These are phyloP conservation scores for Agrochola lychnidis DNA, from an alignment of 2,888 invertebrate species.

Conservation along the genomic window DNA sequence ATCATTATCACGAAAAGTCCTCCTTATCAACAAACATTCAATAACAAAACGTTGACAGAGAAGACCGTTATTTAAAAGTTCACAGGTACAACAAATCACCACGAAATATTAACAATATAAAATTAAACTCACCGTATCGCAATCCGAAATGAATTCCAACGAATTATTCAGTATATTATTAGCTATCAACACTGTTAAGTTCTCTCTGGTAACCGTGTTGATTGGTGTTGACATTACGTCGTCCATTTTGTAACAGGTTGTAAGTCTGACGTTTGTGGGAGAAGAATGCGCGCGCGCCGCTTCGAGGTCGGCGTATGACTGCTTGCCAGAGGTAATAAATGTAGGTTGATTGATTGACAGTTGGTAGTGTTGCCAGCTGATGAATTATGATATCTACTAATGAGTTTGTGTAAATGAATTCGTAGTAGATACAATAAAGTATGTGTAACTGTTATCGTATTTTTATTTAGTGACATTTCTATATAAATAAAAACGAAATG, in stretches of 20 bases:
- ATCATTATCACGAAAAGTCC: background rate
- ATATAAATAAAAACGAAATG: no score
- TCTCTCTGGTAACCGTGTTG: conserved; percentile 79
- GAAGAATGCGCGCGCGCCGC: conserved; percentile 25
- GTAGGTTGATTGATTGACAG: no score
- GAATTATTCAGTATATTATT: conserved; percentile 82
- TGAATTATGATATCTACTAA: conserved; percentile 14
- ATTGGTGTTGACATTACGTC: conserved; percentile 77
- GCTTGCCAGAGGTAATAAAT: conserved; percentile 35
- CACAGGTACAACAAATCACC: background rate
- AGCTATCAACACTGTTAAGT: conserved; percentile 77
- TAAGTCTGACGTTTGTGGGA: background rate
- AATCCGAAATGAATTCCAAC: conserved; percentile 76
- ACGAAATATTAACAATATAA: background rate
- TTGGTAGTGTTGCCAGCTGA: conserved; percentile 30
- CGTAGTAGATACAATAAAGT: background rate
- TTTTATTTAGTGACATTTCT: background rate
- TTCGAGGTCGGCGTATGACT: conserved; percentile 12
- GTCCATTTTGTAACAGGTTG: conserved; percentile 71
- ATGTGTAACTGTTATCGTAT: no score
- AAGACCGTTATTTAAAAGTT: conserved; percentile 40
- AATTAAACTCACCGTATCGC: conserved; percentile 71
- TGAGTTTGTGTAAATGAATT: background rate
- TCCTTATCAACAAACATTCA: conserved; percentile 16
- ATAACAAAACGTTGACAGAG: conserved; percentile 27